Evolutionary conservation across 2,797 vertebrate genomes (phyloP).

Genomic region (Microhierax caerulescens): DNA sequence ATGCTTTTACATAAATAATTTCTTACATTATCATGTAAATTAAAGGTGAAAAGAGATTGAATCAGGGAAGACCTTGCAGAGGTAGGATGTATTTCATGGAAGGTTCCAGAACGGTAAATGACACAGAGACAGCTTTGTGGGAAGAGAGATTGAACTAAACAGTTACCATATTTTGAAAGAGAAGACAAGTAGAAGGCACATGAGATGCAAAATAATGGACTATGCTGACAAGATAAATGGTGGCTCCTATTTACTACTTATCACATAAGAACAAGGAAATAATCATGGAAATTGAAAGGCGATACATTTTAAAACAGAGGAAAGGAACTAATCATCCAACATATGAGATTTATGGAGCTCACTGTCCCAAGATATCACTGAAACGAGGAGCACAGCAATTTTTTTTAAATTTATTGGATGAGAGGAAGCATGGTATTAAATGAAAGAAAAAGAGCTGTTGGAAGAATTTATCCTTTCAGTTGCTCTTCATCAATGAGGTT

Average conservation of each 20-base stretch:
- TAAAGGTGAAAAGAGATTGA: not conserved
- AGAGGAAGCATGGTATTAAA: not conserved
- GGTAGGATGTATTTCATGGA: not conserved
- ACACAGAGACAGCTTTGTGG: not conserved
- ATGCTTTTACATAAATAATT: not conserved
- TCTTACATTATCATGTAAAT: not conserved
- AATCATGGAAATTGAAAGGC: slow-evolving; percentile 8
- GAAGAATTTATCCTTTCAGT: not conserved
- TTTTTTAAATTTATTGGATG: not conserved
- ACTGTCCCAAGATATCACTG: not conserved
- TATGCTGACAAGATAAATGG: slow-evolving; percentile 10
- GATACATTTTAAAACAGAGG: not conserved
- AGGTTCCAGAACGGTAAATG: not conserved
- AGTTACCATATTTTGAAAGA: not conserved
- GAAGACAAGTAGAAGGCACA: not conserved
- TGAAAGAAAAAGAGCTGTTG: not conserved
- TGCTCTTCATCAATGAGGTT: not conserved
- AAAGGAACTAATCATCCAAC: not conserved
- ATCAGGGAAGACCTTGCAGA: not conserved
- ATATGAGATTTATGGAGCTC: not conserved
- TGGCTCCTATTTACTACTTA: slow-evolving; percentile 10
- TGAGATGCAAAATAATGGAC: not conserved
- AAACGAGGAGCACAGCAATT: not conserved
- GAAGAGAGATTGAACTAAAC: not conserved
- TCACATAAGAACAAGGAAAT: not conserved